A percentile compares a stretch with the other conserved stretches of the same genome.
Conservation (phyloP, 2,113 vertebrate genomes). For the Peromyscus leucopus region DNA sequence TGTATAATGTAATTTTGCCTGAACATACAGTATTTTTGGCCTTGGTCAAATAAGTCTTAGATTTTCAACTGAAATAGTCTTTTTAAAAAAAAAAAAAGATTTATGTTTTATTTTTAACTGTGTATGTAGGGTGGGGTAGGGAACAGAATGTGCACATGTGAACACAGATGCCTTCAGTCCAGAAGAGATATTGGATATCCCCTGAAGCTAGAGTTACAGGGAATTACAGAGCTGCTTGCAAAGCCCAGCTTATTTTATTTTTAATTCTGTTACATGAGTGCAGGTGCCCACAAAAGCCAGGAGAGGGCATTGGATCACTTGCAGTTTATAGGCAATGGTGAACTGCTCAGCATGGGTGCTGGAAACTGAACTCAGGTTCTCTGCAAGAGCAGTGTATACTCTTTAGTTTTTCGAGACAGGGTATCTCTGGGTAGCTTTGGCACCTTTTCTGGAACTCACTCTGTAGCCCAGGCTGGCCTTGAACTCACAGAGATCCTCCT, state of each 20-base stretch:
- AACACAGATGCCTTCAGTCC: no score
- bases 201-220: not conserved
- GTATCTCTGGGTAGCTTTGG: no score
- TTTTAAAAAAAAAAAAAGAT: no score
- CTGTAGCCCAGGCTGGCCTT: no score
- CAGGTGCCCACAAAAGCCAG: not conserved
- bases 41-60: slow-evolving; percentile 42
- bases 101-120: not conserved
- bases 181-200: not conserved
- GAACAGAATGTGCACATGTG: not conserved
- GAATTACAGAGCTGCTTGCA: not conserved
- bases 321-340: not conserved
- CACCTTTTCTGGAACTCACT: no score
- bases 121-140: no score
- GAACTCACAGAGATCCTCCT: no score
- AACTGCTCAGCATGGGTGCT: not conserved
- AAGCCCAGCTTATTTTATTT: not conserved
- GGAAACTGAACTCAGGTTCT: not conserved
- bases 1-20: slow-evolving; percentile 67
- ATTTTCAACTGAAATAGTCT: slow-evolving; percentile 34
- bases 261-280: no score
- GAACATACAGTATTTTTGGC: slow-evolving; percentile 61
- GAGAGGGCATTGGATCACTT: not conserved
- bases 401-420: no score
- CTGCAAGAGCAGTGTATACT: not conserved